Evolutionary conservation across 92 coral and sea anemone genomes (phyloP).

Genomic region (Epizoanthus stellaris): DNA sequence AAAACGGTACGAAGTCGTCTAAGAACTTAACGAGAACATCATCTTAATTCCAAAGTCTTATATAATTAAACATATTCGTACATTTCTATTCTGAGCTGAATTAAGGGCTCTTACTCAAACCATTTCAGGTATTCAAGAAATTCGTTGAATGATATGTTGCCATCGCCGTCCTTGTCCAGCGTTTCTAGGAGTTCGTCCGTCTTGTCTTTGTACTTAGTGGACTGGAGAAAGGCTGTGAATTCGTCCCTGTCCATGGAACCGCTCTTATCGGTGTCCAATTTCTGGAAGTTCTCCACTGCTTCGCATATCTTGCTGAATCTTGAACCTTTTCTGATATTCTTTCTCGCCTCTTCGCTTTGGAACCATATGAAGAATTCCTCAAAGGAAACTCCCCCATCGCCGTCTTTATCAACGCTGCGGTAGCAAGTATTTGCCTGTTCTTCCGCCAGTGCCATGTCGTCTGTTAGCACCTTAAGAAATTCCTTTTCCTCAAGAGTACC

Average conservation of each 20-base stretch:
- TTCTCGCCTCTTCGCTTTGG: conserved; percentile 65
- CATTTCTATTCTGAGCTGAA: background rate
- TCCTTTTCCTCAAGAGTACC: conserved; percentile 72
- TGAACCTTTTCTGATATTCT: conserved; percentile 64
- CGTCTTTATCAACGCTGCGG: conserved; percentile 84
- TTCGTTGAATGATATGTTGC: conserved; percentile 88
- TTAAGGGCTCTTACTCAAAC: conserved; percentile 4
- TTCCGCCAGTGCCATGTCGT: conserved; percentile 77
- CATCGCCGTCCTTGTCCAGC: conserved; percentile 89
- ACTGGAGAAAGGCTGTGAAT: conserved; percentile 67
- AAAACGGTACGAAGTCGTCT: too few species aligned
- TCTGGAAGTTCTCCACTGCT: conserved; percentile 81
- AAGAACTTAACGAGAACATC: background rate
- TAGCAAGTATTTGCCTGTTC: conserved; percentile 71
- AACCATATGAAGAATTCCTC: conserved; percentile 86
- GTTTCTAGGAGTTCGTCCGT: conserved; percentile 53
- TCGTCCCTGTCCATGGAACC: conserved; percentile 85
- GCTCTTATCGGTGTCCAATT: conserved; percentile 80
- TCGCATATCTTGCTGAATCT: conserved; percentile 69
- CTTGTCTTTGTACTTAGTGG: conserved; percentile 45
- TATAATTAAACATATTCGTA: background rate
- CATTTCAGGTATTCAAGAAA: conserved; percentile 81
- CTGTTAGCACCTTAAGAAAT: conserved; percentile 63
- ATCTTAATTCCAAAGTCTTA: background rate
- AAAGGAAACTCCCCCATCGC: conserved; percentile 73